Evolutionary conservation across 2,888 invertebrate genomes (phyloP).

Genomic region (Aleiodes alternator): DNA sequence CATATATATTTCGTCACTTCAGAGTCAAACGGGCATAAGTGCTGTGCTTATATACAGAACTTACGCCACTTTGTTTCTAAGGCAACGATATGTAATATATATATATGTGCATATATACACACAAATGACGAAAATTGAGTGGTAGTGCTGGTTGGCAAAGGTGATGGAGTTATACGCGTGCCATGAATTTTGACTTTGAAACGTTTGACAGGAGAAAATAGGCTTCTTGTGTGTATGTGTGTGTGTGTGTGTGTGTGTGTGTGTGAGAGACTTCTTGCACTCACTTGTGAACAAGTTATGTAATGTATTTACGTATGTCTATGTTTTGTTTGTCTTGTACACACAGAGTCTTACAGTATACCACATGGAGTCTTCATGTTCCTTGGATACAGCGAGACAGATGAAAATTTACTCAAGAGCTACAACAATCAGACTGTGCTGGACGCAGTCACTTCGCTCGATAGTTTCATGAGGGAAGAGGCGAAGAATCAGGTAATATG

Average conservation of each 20-base stretch:
- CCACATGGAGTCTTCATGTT: constrained; percentile 92
- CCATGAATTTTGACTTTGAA: constrained; percentile 37
- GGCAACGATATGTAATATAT: too few relatives aligned
- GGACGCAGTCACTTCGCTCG: constrained; percentile 88
- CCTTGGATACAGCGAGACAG: constrained; percentile 93
- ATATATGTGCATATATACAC: too few relatives aligned
- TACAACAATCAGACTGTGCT: constrained; percentile 90
- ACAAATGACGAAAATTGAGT: constrained; percentile 16
- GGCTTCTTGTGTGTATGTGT: background rate
- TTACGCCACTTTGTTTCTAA: too few relatives aligned
- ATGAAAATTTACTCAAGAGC: constrained; percentile 88
- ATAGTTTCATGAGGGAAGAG: constrained; percentile 85
- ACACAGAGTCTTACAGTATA: constrained; percentile 83
- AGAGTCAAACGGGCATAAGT: too few relatives aligned
- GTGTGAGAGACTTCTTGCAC: background rate
- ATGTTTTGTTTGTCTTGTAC: constrained; percentile 33
- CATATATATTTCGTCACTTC: too few relatives aligned
- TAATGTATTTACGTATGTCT: constrained; percentile 39
- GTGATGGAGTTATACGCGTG: constrained; percentile 32
- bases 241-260: too few relatives aligned
- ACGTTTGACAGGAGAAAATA: constrained; percentile 32
- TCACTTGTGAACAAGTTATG: background rate
- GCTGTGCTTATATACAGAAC: too few relatives aligned
- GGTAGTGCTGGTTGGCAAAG: background rate
- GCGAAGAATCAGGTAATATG: constrained; percentile 82